phyloP scores from a whole-genome alignment of 2,113 vertebrate genomes.

The Platysternon megacephalum region DNA sequence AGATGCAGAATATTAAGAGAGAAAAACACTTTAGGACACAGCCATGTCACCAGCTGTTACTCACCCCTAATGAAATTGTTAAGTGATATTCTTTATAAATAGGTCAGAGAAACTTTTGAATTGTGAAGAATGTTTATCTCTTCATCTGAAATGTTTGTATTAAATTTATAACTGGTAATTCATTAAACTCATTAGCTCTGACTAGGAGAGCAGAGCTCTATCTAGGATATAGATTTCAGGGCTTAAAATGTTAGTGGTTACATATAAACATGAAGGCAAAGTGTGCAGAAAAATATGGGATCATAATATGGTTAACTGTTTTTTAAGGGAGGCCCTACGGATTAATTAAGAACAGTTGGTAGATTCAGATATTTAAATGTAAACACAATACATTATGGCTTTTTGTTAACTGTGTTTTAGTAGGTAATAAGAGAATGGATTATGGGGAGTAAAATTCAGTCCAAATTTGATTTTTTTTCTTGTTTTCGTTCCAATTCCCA shows the following conservation, averaged over 20 bases:
- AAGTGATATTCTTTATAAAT: constrained; percentile 81
- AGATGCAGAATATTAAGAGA: constrained; percentile 78
- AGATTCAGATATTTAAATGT: constrained; percentile 62
- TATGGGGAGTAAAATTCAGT: constrained; percentile 29
- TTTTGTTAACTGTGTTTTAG: constrained; percentile 57
- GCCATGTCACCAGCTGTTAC: constrained; percentile 79
- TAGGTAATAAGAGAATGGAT: constrained; percentile 46
- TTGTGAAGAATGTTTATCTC: constrained; percentile 69
- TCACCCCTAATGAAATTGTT: constrained; percentile 79
- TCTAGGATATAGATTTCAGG: constrained; percentile 67
- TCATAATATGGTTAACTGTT: constrained; percentile 66
- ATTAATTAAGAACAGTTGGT: constrained; percentile 72
- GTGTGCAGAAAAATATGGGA: constrained; percentile 56
- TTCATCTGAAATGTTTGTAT: constrained; percentile 71
- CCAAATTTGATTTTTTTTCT: constrained; percentile 35
- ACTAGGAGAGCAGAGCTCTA: constrained; percentile 55
- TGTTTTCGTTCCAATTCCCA: neutral
- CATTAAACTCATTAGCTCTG: constrained; percentile 73
- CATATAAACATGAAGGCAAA: constrained; percentile 73
- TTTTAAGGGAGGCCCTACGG: constrained; percentile 58
- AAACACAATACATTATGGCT: constrained; percentile 66
- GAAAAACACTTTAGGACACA: constrained; percentile 79
- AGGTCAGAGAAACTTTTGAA: constrained; percentile 75
- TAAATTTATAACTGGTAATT: constrained; percentile 71
- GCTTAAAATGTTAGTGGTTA: constrained; percentile 64